Evolutionary conservation across 1,140 invertebrate genomes (phyloP).

Genomic region (Diorhabda carinulata): DNA sequence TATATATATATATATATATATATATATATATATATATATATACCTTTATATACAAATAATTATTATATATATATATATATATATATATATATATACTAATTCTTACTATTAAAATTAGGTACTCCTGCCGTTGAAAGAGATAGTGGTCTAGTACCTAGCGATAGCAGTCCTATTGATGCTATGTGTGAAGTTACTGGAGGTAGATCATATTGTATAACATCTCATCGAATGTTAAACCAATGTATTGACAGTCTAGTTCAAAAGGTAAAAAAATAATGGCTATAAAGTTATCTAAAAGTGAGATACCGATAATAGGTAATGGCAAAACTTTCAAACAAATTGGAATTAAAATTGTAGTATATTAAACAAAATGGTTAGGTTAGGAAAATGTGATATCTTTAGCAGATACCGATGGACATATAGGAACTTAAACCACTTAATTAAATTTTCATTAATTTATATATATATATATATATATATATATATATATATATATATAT

Average conservation of each 20-base stretch:
- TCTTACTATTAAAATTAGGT: slow-evolving; percentile 21
- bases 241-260: slow-evolving; percentile 95
- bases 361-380: no score
- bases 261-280: slow-evolving; percentile 61
- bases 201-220: slow-evolving; percentile 92
- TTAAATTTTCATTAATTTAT: no score
- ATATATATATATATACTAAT: background rate
- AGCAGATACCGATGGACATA: no score
- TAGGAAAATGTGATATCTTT: no score
- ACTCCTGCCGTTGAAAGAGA: slow-evolving; percentile 61
- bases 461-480: no score
- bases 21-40: slow-evolving; percentile 27
- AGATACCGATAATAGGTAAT: no score
- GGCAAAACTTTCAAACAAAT: no score
- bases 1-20: slow-evolving; percentile 12
- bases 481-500: no score
- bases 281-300: no score
- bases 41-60: background rate
- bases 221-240: slow-evolving; percentile 91
- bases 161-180: slow-evolving; percentile 89
- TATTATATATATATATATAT: no score
- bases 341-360: no score
- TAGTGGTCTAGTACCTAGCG: slow-evolving; percentile 79
- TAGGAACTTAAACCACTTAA: no score
- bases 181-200: slow-evolving; percentile 99